phyloP scores from a whole-genome alignment of 2,888 invertebrate genomes.

The Cloeon dipterum region DNA sequence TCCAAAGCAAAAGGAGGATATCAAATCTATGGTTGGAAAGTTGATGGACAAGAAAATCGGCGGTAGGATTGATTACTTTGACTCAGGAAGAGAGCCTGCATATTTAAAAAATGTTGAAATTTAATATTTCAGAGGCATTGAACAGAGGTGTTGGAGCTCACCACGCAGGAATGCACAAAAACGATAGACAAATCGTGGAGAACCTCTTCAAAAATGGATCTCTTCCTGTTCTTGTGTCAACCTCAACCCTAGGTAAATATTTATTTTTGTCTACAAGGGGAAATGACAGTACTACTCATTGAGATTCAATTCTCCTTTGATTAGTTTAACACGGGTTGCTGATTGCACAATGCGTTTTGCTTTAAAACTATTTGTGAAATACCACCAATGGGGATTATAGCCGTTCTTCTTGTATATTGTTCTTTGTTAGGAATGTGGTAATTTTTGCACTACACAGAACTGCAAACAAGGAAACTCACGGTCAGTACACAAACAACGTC shows the following conservation, averaged over 20 bases:
- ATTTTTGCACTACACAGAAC: too few species aligned
- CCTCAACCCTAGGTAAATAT: slow-evolving; percentile 39
- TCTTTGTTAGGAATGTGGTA: too few species aligned
- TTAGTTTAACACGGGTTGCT: too few species aligned
- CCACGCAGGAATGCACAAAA: slow-evolving; percentile 47
- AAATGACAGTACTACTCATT: neutral
- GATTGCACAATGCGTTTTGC: too few species aligned
- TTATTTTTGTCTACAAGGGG: slow-evolving; percentile 5
- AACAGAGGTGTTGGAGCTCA: slow-evolving; percentile 47
- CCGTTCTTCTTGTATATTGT: too few species aligned
- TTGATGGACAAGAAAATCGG: too few species aligned
- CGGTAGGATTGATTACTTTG: neutral
- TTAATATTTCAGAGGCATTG: slow-evolving; percentile 19
- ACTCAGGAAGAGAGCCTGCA: neutral
- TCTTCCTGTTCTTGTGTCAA: slow-evolving; percentile 44
- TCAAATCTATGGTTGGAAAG: too few species aligned
- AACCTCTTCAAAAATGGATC: slow-evolving; percentile 36
- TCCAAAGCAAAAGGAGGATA: slow-evolving; percentile 25
- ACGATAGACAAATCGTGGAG: slow-evolving; percentile 41
- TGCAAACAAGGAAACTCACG: too few species aligned
- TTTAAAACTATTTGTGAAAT: too few species aligned
- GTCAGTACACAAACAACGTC: neutral
- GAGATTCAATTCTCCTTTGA: too few species aligned
- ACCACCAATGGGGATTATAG: too few species aligned
- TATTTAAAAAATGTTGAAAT: neutral